phyloP scores from a whole-genome alignment of 2,113 vertebrate species.

The Poeciliopsis retropinna region DNA sequence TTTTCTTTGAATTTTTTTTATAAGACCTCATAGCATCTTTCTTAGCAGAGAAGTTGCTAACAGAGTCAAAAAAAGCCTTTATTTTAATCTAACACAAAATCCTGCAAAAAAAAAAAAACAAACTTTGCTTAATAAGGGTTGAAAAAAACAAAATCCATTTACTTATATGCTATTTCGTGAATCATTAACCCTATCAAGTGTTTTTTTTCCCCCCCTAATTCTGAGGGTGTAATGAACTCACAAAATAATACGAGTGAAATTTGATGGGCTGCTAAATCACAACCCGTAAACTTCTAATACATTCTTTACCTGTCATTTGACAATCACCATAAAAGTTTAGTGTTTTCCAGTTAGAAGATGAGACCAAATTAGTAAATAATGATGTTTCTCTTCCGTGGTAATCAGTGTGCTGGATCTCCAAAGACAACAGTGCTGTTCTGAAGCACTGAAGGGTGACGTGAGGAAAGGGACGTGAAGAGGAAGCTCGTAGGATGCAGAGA shows the following conservation, averaged over 20 bases:
- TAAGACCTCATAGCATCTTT: no score
- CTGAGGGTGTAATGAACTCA: background rate
- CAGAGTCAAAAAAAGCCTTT: no score
- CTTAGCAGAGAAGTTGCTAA: no score
- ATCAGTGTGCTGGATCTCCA: conserved; percentile 34
- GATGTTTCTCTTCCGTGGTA: conserved; percentile 9
- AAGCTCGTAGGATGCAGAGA: conserved; percentile 20
- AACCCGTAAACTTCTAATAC: background rate
- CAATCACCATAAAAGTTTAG: background rate
- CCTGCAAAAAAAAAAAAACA: no score
- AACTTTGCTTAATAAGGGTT: no score
- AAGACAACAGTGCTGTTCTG: conserved; percentile 37
- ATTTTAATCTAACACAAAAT: no score
- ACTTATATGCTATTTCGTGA: no score
- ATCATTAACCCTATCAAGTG: no score
- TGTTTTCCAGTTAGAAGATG: background rate
- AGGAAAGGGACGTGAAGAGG: conserved; percentile 31
- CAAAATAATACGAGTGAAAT: background rate
- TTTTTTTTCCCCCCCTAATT: background rate
- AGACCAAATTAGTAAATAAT: conserved; percentile 5
- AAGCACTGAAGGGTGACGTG: conserved; percentile 11
- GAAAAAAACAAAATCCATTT: no score
- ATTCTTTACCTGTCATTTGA: background rate
- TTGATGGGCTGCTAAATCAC: background rate
- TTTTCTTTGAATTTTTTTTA: no score